Evolutionary conservation across 2,888 invertebrate species (phyloP), one percentile per base, ranked within the genome.

Genomic region (Strigamia transsilvanica): DNA sequence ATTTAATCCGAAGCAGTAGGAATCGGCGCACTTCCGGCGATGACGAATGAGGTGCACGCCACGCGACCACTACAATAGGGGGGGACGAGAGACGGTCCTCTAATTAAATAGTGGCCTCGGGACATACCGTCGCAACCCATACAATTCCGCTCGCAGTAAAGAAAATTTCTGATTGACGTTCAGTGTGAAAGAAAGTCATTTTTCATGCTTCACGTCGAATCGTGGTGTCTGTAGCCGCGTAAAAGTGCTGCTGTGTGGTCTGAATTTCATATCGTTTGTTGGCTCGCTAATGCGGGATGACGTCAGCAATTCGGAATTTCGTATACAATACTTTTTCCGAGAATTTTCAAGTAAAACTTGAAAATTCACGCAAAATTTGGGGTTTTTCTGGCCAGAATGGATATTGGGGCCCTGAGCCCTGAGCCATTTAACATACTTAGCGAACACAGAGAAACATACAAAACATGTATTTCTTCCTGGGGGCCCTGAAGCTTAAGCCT

Each of bases 21-120:
- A 66, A 23, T 66, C 61, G 21, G 61, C 61, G 61, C 61, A 66
- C 23, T 66, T 66, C 61, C 61, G 61, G 2, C 61, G 23, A 66
- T 66, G 61, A 66, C 61, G 61, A 66, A 66, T 21, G 61, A 66
- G 23, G 61, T 18, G 61, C 21, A 23, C 61, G 61, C 61, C 61
- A 66, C 61, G 61, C 61, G 61, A 66, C 61, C 61, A 66, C 21
- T 23, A 66, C 61, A 66, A 66, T 66, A 51, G 61, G 61, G 61
- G 61, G 61, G 61, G 61, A 12, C 1, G 12, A 23, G 61, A 66
- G 61, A n/a, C 61, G 21, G 21, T 66, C 23, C 61, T 23, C 61
- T 66, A 66, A 66, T 66, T 66, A 66, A 66, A 66, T 66, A 66
- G 61, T 66, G 18, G 61, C 61, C 61, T 21, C 21, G 18, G 23